These are phyloP conservation scores for Phenganax marumi DNA, from an alignment of 92 coral and sea anemone genomes.

Conservation along the genomic window DNA sequence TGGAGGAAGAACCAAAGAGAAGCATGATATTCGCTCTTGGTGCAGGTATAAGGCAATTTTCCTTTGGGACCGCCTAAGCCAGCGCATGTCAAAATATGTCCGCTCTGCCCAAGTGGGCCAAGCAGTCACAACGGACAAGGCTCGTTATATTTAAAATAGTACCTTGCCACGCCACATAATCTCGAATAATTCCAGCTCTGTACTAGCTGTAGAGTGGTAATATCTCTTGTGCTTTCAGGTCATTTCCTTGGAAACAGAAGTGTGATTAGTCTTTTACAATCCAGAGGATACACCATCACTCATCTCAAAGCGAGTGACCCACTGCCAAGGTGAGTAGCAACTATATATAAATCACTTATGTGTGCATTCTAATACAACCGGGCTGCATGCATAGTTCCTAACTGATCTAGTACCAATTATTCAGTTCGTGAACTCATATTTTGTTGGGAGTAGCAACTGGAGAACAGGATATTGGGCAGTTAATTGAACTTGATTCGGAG, in stretches of 20 bases:
- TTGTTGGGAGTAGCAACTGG: too few species aligned
- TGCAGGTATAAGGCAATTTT: conserved; percentile 65
- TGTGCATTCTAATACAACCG: background rate
- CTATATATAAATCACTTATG: background rate
- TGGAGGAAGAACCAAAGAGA: conserved; percentile 66
- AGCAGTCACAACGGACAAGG: too few species aligned
- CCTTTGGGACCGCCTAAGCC: background rate
- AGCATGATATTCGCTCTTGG: conserved; percentile 92
- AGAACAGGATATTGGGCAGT: too few species aligned
- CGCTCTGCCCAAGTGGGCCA: too few species aligned
- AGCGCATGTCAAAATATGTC: too few species aligned
- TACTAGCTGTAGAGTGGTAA: background rate
- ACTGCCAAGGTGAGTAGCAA: conserved; percentile 63
- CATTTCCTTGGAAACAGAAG: conserved; percentile 92
- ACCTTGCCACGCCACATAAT: too few species aligned
- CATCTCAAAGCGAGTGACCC: conserved; percentile 65
- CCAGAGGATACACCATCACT: conserved; percentile 66
- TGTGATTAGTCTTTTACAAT: conserved; percentile 72
- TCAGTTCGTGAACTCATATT: too few species aligned
- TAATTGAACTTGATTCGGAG: too few species aligned
- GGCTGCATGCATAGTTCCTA: background rate
- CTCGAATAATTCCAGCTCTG: background rate
- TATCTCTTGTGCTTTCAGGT: conserved; percentile 48
- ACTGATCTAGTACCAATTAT: background rate
- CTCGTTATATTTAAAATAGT: too few species aligned